Evolutionary conservation across 2,888 invertebrate genomes (phyloP).

Genomic region (Taenaris catops): DNA sequence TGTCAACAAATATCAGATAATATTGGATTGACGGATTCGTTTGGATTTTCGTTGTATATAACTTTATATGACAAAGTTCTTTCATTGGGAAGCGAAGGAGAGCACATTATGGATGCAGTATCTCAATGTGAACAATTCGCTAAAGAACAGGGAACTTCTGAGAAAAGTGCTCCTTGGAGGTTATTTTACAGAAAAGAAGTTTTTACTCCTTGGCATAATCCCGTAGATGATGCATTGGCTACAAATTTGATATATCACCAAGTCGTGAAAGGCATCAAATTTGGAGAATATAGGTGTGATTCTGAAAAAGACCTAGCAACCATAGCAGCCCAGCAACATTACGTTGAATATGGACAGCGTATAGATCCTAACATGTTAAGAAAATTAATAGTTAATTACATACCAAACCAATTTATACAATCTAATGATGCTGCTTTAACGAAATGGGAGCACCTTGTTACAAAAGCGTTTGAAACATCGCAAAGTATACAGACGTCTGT

Average conservation of each 20-base stretch:
- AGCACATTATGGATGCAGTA: slow-evolving; percentile 97
- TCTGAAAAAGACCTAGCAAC: slow-evolving; percentile 92
- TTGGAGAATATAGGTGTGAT: slow-evolving; percentile 93
- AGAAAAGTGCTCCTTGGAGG: slow-evolving; percentile 93
- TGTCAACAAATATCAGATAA: slow-evolving; percentile 89
- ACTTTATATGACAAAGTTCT: slow-evolving; percentile 94
- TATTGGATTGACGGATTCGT: slow-evolving; percentile 87
- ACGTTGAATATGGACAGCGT: slow-evolving; percentile 87
- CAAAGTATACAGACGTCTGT: slow-evolving; percentile 84
- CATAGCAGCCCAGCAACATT: slow-evolving; percentile 94
- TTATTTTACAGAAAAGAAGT: slow-evolving; percentile 94
- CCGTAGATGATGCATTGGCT: slow-evolving; percentile 87
- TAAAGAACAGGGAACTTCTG: slow-evolving; percentile 92
- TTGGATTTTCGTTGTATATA: slow-evolving; percentile 96
- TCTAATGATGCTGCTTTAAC: slow-evolving; percentile 81
- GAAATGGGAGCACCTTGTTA: slow-evolving; percentile 86
- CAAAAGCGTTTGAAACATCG: slow-evolving; percentile 85
- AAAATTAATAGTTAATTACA: slow-evolving; percentile 86
- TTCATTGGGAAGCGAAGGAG: slow-evolving; percentile 92
- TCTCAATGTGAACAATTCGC: slow-evolving; percentile 98
- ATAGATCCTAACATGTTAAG: slow-evolving; percentile 85
- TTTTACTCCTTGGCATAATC: slow-evolving; percentile 95
- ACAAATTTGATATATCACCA: slow-evolving; percentile 95
- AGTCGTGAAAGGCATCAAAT: slow-evolving; percentile 92
- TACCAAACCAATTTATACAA: slow-evolving; percentile 87